Base-by-base conservation (phyloP, 1,140 invertebrate genomes). In the Callitettix versicolor region DNA sequence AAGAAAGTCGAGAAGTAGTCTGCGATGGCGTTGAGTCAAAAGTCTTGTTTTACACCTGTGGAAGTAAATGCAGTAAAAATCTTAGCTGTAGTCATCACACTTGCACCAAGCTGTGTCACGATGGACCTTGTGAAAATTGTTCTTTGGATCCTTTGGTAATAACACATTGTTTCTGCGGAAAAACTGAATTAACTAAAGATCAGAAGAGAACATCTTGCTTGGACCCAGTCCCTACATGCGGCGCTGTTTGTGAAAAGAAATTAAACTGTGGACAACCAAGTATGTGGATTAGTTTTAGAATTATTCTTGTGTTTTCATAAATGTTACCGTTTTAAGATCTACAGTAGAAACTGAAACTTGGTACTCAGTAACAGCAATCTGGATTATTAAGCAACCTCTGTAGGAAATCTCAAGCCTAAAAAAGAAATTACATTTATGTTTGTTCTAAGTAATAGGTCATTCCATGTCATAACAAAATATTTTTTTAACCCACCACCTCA, bases 141-240 rank as follows among this genome's bases (percentile, higher is more conserved):
- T 66, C 70, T 9, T 70, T 81, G 24, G 76, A 76, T 58, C 79
- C 84, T 0, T 74, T 79, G 12, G 64, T 72, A 18, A 76, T 94
- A 9, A 80, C 71, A 6, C 76, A 74, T n/a, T 98, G 94, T 69
- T 87, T 83, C 1, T 98, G 94, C 70, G 90, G 87, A 0, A 82
- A 90, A 68, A 86, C 78, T 5, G 63, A 67, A 55, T 70, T 69
- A 57, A 72, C 69, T 61, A 64, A 72, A 18, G 69, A 62, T 50
- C 64, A 62, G 34, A 63, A 72, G 36, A 75, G 85, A 58, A 76
- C 69, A 34, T 79, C 74, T 11, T 98, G 95, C 67, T 73, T 82
- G 5, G 93, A 97, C 70, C 79, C 86, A 0, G 79, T 98, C 60
- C 91, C 92, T 0, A 79, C 81, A 18, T 98, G 95, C 72, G 80